These are phyloP conservation scores for Mystacides longicornis DNA, from an alignment of 2,888 invertebrate species.

Conservation along the genomic window DNA sequence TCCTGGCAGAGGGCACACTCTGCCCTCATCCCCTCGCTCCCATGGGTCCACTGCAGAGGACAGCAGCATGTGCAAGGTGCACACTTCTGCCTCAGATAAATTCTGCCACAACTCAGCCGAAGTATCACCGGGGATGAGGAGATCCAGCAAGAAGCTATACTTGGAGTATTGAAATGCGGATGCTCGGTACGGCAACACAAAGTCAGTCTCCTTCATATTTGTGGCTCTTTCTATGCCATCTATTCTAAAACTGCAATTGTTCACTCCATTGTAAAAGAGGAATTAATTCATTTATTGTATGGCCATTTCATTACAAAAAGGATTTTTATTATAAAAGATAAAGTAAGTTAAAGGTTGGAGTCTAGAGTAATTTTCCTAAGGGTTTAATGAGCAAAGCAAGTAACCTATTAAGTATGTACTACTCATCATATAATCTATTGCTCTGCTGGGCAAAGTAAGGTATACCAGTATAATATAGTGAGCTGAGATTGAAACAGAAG, in stretches of 20 bases:
- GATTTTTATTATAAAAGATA: no score
- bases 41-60: constrained; percentile 52
- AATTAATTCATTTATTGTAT: no score
- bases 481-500: no score
- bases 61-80: constrained; percentile 38
- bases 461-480: no score
- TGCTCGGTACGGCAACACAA: constrained; percentile 50
- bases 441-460: no score
- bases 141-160: constrained; percentile 51
- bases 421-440: no score
- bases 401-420: no score
- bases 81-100: constrained; percentile 42
- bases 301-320: no score
- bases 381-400: no score
- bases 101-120: constrained; percentile 25
- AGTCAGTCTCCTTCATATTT: constrained; percentile 39
- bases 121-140: constrained; percentile 44
- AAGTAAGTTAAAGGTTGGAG: no score
- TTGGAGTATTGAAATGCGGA: constrained; percentile 53
- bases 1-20: constrained; percentile 40
- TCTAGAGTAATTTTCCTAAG: no score
- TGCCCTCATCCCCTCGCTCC: constrained; percentile 53
- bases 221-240: constrained; percentile 53
- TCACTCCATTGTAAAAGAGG: no score
- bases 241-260: constrained; percentile 44